phyloP scores from a whole-genome alignment of 2,888 invertebrate genomes.

The Diarsia dahlii region DNA sequence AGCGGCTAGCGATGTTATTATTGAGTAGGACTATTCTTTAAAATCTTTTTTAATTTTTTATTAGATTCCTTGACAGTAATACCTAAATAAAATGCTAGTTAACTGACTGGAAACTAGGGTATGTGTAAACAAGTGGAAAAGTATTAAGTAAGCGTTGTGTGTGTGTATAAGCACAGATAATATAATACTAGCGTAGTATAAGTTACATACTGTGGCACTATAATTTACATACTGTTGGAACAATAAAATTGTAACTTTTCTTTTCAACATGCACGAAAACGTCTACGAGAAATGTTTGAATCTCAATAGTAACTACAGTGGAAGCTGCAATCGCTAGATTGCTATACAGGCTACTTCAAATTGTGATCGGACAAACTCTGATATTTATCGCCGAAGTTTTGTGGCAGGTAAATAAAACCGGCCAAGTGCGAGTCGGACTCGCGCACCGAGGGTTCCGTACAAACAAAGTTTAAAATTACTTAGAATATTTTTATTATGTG shows the following conservation, averaged over 20 bases:
- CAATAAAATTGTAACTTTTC: background rate
- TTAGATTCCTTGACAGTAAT: no score
- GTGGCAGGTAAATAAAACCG: conserved; percentile 6
- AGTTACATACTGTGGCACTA: no score
- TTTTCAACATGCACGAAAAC: background rate
- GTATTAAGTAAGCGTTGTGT: no score
- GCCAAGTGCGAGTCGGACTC: no score
- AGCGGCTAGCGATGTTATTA: conserved; percentile 36
- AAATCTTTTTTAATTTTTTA: no score
- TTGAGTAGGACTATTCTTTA: background rate
- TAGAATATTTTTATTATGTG: no score
- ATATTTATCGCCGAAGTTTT: conserved; percentile 13
- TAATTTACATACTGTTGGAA: background rate
- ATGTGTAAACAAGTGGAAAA: background rate
- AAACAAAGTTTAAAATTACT: no score
- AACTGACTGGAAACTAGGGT: background rate
- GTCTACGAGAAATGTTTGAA: background rate
- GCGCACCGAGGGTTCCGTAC: no score
- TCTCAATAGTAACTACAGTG: background rate
- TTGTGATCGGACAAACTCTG: background rate
- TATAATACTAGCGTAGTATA: no score
- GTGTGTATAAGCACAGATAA: no score
- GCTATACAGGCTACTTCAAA: background rate
- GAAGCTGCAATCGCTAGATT: background rate
- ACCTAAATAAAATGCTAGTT: no score